Conservation (phyloP, 2,888 invertebrate genomes). For the Autographa gamma region DNA sequence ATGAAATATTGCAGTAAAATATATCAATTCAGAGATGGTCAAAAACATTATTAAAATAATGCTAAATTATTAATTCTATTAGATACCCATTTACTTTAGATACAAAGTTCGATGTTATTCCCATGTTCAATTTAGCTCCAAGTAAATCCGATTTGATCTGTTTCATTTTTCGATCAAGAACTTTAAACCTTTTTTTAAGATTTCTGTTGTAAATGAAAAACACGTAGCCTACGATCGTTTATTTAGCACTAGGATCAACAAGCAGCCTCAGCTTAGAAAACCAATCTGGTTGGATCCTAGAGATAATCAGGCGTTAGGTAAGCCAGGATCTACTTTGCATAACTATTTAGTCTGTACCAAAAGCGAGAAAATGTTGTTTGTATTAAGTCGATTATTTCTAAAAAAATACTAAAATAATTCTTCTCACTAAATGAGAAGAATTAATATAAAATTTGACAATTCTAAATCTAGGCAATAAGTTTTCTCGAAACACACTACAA, state of each 20-base stretch:
- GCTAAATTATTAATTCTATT: too few species aligned
- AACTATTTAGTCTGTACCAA: background rate
- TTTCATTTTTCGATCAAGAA: too few species aligned
- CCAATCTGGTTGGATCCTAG: constrained; percentile 1
- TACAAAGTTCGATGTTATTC: too few species aligned
- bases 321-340: constrained; percentile 4
- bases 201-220: background rate
- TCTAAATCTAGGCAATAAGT: too few species aligned
- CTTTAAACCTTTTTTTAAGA: too few species aligned
- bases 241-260: background rate
- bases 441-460: too few species aligned
- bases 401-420: background rate
- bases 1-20: background rate
- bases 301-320: constrained; percentile 24
- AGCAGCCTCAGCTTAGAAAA: constrained; percentile 1
- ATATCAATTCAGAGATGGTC: background rate
- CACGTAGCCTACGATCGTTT: background rate
- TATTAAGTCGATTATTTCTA: background rate
- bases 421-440: too few species aligned
- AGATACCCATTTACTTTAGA: too few species aligned
- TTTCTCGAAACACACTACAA: too few species aligned
- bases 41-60: too few species aligned
- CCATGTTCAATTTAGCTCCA: too few species aligned
- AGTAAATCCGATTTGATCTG: too few species aligned
- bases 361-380: background rate